Evolutionary conservation across 2,113 vertebrate genomes (phyloP), one percentile per base, ranked within the genome.

Genomic region (Myodes glareolus): DNA sequence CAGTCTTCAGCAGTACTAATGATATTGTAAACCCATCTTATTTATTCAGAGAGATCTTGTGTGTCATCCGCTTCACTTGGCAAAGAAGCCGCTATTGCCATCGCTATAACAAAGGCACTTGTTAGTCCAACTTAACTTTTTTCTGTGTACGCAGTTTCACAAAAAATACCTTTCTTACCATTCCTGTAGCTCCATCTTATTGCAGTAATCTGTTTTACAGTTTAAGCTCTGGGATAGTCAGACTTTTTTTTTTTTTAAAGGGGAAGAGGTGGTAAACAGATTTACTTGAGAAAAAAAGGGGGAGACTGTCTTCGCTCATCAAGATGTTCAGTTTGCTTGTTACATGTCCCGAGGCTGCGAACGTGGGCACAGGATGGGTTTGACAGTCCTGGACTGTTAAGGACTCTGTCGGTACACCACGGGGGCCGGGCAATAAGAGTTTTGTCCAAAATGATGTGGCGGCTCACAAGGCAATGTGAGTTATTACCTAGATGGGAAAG

Each of bases 1-100:
- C 98, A 67, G 92, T 72, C 94, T 94, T 97, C 91, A 19, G 91
- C 96, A 84, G 88, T 42, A 65, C 36, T 75, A 90, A 95, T 39
- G 88, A 92, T 72, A 92, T 52, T 70, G 94, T 94, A 96, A 96
- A 93, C 58, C 77, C 70, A 9, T 76, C 50, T 92, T 92, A 92
- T 81, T 50, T 96, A 95, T 95, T 94, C 94, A 91, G 95, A 94
- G 92, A 92, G 85, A 31, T 52, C 67, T 58, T 92, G 65, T 81
- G 76, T 73, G 47, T 80, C 50, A 72, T 75, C 58, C 67, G 78
- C 78, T 85, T 21, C 45, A 50, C 61, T 86, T 77, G 80, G 52
- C 95, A 88, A 92, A 96, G 80, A 39, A 88, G 45, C 65, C 84
- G 31, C 11, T 14, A 76, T 52, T 7, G 5, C 78, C 13, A 63